A percentile compares a stretch with the other conserved stretches of the same genome.
phyloP scores from a whole-genome alignment of 2,888 invertebrate genomes.

The Lasioglossum lativentre region DNA sequence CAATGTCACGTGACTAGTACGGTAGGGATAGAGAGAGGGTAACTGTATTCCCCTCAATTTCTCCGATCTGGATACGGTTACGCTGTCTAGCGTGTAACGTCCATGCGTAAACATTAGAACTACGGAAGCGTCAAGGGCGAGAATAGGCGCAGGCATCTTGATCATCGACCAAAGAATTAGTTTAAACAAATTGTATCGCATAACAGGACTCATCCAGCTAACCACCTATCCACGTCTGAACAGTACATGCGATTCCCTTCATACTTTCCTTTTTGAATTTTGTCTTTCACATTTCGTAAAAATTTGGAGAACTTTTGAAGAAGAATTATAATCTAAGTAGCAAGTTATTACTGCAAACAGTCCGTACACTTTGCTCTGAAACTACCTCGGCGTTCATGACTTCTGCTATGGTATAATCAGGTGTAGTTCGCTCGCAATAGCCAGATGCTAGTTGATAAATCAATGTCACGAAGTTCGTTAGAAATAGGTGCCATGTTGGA shows the following conservation, averaged over 20 bases:
- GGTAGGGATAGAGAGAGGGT: no score
- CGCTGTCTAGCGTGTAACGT: neutral
- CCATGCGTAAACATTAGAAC: neutral
- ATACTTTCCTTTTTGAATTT: neutral
- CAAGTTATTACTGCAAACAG: neutral
- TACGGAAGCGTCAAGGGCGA: neutral
- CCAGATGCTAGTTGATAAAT: conserved; percentile 6
- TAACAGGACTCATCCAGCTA: no score
- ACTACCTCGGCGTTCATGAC: neutral
- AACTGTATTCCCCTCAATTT: no score
- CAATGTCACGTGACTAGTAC: no score
- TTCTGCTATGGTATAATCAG: conserved; percentile 6
- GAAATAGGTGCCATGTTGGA: neutral
- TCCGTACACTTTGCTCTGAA: neutral
- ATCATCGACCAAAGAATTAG: neutral
- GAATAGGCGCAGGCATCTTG: neutral
- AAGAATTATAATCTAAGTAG: no score
- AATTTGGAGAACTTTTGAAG: neutral
- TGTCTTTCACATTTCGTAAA: neutral
- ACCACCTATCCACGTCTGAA: neutral
- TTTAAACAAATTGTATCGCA: neutral
- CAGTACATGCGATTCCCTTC: neutral
- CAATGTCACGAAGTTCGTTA: conserved; percentile 6
- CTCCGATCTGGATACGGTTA: neutral
- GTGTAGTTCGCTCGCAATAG: neutral